These are phyloP conservation scores for Apodemia hepburni DNA, from an alignment of 2,888 invertebrate genomes.

Conservation along the genomic window DNA sequence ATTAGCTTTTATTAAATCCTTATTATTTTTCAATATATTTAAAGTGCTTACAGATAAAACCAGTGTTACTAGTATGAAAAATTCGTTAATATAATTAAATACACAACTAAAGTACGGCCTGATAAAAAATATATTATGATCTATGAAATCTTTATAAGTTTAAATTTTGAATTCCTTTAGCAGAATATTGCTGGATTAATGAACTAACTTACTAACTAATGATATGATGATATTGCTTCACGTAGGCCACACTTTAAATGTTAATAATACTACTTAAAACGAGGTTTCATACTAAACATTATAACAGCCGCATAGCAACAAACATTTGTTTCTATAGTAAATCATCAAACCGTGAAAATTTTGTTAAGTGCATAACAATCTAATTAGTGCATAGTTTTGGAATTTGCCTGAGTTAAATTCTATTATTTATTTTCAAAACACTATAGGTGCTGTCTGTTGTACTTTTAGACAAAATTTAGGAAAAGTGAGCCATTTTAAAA, in stretches of 20 bases:
- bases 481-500: constrained; percentile 81
- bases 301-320: constrained; percentile 21
- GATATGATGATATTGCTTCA: background rate
- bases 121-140: no score
- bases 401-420: constrained; percentile 7
- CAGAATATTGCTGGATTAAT: no score
- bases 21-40: constrained; percentile 9
- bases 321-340: constrained; percentile 3
- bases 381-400: constrained; percentile 12
- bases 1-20: background rate
- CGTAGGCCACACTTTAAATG: background rate
- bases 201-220: no score
- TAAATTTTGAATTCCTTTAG: no score
- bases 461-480: constrained; percentile 50
- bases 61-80: constrained; percentile 40
- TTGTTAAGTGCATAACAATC: constrained; percentile 3
- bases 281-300: constrained; percentile 48
- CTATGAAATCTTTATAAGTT: no score
- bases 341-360: constrained; percentile 3
- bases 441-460: constrained; percentile 10
- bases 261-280: constrained; percentile 24
- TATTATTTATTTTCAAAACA: constrained; percentile 9
- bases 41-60: constrained; percentile 22
- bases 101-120: background rate
- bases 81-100: constrained; percentile 34